phyloP scores from a whole-genome alignment of 1,140 invertebrate genomes.

The Saxidomus purpurata region DNA sequence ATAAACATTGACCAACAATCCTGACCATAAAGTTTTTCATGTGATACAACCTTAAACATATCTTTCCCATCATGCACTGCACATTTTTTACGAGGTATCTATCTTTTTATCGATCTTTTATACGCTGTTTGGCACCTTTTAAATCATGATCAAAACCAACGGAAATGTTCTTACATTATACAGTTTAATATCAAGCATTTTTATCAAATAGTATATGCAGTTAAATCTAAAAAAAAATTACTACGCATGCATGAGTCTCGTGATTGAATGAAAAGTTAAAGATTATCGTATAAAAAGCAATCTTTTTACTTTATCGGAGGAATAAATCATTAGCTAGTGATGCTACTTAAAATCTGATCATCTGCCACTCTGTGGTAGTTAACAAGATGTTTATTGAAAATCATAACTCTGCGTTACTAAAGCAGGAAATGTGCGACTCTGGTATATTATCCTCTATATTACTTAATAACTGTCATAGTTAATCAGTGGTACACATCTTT shows the following conservation, averaged over 20 bases:
- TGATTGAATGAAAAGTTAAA: slow-evolving; percentile 31
- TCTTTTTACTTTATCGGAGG: slow-evolving; percentile 6
- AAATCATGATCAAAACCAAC: neutral
- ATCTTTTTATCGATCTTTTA: too few relatives aligned
- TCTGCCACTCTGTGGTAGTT: neutral
- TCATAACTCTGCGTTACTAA: neutral
- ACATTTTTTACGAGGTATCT: too few relatives aligned
- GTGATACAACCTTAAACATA: too few relatives aligned
- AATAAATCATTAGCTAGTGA: slow-evolving; percentile 1
- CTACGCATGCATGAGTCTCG: neutral
- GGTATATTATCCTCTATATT: slow-evolving; percentile 5
- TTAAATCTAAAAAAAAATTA: neutral
- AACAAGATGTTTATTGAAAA: slow-evolving; percentile 27
- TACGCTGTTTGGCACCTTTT: neutral
- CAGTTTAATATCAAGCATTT: neutral
- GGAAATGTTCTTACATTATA: slow-evolving; percentile 7
- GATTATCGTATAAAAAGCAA: slow-evolving; percentile 1
- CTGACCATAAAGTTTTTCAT: too few relatives aligned
- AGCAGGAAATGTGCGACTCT: neutral
- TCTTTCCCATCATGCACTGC: too few relatives aligned
- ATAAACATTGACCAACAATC: too few relatives aligned
- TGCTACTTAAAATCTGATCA: slow-evolving; percentile 27
- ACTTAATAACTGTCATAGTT: slow-evolving; percentile 15
- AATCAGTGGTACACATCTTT: neutral
- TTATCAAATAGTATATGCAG: neutral